Base-by-base conservation (phyloP, 2,888 invertebrate genomes). In the Sinohyriopsis cumingii region DNA sequence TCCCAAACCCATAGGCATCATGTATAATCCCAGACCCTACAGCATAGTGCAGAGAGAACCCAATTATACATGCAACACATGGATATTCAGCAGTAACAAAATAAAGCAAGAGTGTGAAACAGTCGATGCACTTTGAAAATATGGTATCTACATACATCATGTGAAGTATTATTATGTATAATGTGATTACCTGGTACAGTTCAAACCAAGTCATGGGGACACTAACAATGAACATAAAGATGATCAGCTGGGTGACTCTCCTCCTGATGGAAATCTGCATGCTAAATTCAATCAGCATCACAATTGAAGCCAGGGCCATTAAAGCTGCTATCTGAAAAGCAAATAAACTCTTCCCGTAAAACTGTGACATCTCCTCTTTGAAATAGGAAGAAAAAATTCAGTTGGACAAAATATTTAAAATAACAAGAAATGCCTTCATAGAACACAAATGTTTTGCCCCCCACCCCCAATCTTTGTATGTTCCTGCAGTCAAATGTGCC, bases 131-230 rank as follows among this genome's bases (percentile, higher is more conserved):
- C 33, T 33, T 33, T 33, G 33, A 4, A 5, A 33, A 19, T 53
- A 19, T 63, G n/a, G 25, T 20, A 63, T 45, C 19, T 45, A 3
- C n/a, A 20, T 28, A 24, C 9, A n/a, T 45, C 3, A 7, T 19
- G 20, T 45, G 53, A 63, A 20, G 22, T n/a, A 22, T 28, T 1
- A 25, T 61, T 18, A 9, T 24, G 20, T 61, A 7, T 22, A 25
- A 1, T 61, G 9, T 22, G 19, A 64, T 55, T 63, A 82, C 82
- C 80, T 82, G 78, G 63, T 79, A 80, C 1, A 82, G 74, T 63
- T 82, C 80, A 68, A 73, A 79, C 82, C 82, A 82, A 5, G 82
- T 82, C 82, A 79, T 79, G 18, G 80, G 80, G 33, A 82, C 72
- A 69, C 82, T 82, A 55, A 82, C 71, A 12, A 79, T 59, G 70